phyloP scores from a whole-genome alignment of 1,140 invertebrate genomes.

The Lordiphosa collinella region DNA sequence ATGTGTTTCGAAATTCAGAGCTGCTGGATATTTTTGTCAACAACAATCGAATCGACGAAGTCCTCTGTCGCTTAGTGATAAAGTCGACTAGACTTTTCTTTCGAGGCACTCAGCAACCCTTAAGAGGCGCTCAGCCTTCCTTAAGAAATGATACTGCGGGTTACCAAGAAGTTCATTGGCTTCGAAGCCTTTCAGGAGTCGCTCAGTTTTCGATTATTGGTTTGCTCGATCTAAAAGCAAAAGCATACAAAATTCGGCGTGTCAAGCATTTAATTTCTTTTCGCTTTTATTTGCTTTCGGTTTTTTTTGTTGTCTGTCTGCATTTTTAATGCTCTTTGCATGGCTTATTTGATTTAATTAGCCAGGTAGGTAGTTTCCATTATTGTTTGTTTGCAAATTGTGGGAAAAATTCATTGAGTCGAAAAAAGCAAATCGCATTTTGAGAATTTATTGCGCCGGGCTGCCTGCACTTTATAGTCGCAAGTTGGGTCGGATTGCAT shows the following conservation, averaged over 20 bases:
- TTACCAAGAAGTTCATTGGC: no score
- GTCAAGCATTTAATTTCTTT: conserved; percentile 20
- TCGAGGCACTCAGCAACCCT: no score
- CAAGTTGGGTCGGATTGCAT: conserved; percentile 32
- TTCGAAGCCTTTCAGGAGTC: no score
- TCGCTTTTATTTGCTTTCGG: conserved; percentile 35
- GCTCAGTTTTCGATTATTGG: no score
- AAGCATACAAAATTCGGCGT: conserved; percentile 37
- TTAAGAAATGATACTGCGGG: no score
- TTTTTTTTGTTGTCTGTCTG: conserved; percentile 25
- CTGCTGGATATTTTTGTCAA: no score
- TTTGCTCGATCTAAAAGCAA: no score
- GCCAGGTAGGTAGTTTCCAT: conserved; percentile 49
- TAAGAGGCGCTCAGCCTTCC: no score
- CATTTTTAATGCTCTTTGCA: conserved; percentile 53
- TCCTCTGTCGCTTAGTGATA: no score
- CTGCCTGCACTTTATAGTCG: conserved; percentile 43
- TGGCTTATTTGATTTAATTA: conserved; percentile 68
- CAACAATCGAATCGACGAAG: no score
- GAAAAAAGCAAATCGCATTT: conserved; percentile 35
- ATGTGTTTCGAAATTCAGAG: no score
- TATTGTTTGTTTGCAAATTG: conserved; percentile 70
- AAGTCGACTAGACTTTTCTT: no score
- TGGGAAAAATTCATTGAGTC: conserved; percentile 64
- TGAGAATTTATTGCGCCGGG: conserved; percentile 42